These are phyloP conservation scores for Homarus americanus DNA, from an alignment of 1,140 invertebrate genomes.

Conservation along the genomic window DNA sequence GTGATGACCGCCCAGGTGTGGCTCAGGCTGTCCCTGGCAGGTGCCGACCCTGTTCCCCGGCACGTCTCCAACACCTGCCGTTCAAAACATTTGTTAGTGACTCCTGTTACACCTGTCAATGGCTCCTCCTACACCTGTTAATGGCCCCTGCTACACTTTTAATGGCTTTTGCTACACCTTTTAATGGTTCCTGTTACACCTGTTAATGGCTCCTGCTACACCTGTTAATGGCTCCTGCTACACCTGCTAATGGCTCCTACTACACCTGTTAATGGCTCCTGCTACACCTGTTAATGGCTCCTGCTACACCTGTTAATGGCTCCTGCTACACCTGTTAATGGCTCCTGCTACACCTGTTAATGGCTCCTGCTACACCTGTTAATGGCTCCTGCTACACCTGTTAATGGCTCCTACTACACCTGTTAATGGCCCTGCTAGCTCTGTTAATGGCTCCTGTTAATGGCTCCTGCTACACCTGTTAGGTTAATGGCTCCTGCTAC, in stretches of 20 bases:
- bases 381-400: not conserved
- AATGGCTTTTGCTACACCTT: not conserved
- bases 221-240: no score
- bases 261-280: no score
- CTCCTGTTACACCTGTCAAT: not conserved
- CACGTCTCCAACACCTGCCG: slow-evolving; percentile 68
- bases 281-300: no score
- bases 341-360: no score
- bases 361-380: no score
- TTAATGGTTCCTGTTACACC: not conserved
- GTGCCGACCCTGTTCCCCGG: slow-evolving; percentile 55
- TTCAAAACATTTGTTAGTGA: not conserved
- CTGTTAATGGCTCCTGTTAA: not conserved
- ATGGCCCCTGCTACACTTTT: not conserved
- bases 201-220: no score
- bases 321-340: no score
- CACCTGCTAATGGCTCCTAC: no score
- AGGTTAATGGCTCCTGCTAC: not conserved
- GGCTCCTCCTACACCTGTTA: not conserved
- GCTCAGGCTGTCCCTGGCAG: slow-evolving; percentile 65
- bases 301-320: no score
- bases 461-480: not conserved
- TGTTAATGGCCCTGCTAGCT: not conserved
- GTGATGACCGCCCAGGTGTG: slow-evolving; percentile 71
- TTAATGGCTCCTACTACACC: not conserved